phyloP scores from a whole-genome alignment of 2,113 vertebrate species.

The Platysteira castanea region DNA sequence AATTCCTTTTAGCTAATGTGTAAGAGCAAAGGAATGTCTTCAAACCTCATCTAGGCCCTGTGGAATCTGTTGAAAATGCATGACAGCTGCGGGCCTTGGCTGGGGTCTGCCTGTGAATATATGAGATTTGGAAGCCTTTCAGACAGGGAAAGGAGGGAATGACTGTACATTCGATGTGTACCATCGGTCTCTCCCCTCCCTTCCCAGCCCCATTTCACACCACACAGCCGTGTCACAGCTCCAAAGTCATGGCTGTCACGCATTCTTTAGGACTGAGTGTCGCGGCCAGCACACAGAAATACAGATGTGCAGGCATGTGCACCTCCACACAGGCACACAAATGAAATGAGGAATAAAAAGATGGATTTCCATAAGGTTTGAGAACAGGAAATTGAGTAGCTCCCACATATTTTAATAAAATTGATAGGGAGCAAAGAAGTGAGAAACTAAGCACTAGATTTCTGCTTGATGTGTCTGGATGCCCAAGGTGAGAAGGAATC shows the following conservation, averaged over 20 bases:
- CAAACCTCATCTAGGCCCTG: conserved; percentile 86
- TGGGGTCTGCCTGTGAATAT: conserved; percentile 78
- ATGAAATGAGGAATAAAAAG: neutral
- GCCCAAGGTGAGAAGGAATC: neutral
- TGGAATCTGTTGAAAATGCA: conserved; percentile 99
- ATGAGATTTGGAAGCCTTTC: conserved; percentile 81
- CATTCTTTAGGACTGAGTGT: neutral
- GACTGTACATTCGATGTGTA: conserved; percentile 62
- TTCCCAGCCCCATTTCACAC: conserved; percentile 40
- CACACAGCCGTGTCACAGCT: conserved; percentile 8
- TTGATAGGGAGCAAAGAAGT: neutral
- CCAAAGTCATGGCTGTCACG: conserved; percentile 6
- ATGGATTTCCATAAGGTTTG: neutral
- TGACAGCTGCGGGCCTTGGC: conserved; percentile 95
- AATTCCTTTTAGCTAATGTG: conserved; percentile 93
- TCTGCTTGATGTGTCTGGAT: neutral
- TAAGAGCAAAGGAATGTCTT: conserved; percentile 95
- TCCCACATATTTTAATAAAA: neutral
- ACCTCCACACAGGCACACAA: neutral
- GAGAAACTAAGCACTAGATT: neutral
- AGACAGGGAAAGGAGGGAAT: conserved; percentile 71
- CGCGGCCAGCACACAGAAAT: neutral
- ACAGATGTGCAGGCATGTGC: neutral
- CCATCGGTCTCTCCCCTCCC: neutral
- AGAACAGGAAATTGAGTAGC: conserved; percentile 30